phyloP scores from a whole-genome alignment of 2,113 vertebrate genomes.

The Ciconia boyciana region DNA sequence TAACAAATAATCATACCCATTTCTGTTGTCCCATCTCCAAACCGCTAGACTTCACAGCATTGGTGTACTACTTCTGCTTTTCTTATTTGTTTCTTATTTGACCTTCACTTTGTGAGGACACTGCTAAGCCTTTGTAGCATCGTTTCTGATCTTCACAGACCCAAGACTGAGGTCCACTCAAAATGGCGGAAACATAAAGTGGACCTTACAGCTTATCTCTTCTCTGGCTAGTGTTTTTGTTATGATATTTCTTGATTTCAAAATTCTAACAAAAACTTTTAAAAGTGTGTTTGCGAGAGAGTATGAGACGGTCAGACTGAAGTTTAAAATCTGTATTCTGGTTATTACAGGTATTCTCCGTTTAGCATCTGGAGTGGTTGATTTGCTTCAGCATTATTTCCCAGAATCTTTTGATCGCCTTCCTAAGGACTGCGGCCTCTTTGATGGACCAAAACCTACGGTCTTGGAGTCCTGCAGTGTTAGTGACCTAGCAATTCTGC shows the following conservation, averaged over 20 bases:
- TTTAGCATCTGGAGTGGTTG: slow-evolving; percentile 80
- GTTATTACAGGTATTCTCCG: slow-evolving; percentile 72
- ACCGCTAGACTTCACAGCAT: not conserved
- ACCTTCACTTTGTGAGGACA: not conserved
- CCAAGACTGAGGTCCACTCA: not conserved
- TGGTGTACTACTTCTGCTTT: not conserved
- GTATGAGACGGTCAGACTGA: not conserved
- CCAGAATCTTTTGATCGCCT: slow-evolving; percentile 83
- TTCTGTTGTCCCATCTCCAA: not conserved
- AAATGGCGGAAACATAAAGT: not conserved
- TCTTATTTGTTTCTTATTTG: not conserved
- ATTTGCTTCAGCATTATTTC: slow-evolving; percentile 81
- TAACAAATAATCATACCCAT: not conserved
- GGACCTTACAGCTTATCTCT: not conserved
- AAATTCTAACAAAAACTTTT: not conserved
- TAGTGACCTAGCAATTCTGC: slow-evolving; percentile 80
- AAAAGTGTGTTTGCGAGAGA: not conserved
- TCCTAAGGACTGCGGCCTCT: slow-evolving; percentile 78
- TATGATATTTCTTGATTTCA: not conserved
- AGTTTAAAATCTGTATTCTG: not conserved
- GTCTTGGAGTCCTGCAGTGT: slow-evolving; percentile 81
- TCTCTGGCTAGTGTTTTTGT: not conserved
- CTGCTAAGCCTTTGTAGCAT: not conserved
- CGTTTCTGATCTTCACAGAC: not conserved
- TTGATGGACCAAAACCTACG: slow-evolving; percentile 78